These are phyloP conservation scores for Atta texana DNA, from an alignment of 1,140 invertebrate species.

Conservation along the genomic window DNA sequence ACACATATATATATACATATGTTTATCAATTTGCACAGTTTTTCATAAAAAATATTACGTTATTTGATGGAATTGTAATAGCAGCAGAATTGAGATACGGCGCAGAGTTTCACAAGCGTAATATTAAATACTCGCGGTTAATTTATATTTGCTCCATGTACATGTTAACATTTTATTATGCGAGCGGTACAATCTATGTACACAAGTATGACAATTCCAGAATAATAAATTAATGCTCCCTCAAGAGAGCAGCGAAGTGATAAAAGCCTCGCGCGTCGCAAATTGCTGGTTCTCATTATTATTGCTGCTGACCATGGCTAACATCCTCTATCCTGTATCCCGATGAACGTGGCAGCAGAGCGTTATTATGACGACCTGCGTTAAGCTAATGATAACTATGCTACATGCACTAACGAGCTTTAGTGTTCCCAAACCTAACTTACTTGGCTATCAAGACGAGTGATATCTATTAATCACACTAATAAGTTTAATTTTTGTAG, in stretches of 20 bases:
- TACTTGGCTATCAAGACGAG: not conserved
- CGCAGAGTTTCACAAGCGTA: not conserved
- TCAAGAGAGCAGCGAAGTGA: conserved; percentile 62
- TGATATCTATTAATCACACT: not conserved
- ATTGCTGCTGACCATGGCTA: conserved; percentile 43
- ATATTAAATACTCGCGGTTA: conserved; percentile 14
- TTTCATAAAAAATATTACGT: not conserved
- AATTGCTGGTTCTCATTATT: conserved; percentile 74
- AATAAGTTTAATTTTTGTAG: conserved; percentile 6
- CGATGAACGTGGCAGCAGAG: conserved; percentile 14
- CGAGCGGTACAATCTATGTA: not conserved
- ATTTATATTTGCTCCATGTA: not conserved
- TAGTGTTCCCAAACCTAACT: conserved; percentile 20
- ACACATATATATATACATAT: not conserved
- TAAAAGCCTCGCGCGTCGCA: conserved; percentile 64
- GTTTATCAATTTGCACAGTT: not conserved
- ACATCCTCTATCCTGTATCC: conserved; percentile 33
- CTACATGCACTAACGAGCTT: conserved; percentile 53
- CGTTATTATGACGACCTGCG: conserved; percentile 53
- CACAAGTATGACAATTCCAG: not conserved
- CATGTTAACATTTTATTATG: not conserved
- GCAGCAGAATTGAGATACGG: not conserved
- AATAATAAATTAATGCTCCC: conserved; percentile 59
- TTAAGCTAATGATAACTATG: conserved; percentile 63
- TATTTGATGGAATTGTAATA: not conserved